Conservation (phyloP, 2,888 invertebrate species). For the Hololepta plana region DNA sequence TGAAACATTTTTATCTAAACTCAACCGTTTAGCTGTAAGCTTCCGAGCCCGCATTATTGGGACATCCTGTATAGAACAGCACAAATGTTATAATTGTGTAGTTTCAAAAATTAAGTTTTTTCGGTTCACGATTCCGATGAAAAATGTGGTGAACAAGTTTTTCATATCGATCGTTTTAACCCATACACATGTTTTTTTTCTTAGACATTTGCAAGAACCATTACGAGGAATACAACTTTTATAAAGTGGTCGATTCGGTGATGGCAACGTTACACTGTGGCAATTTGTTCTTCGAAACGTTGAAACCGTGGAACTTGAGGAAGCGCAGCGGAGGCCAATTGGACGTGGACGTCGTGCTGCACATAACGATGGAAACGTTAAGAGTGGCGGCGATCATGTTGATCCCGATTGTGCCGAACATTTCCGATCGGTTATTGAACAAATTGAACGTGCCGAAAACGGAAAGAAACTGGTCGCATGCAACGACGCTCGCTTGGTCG, state of each 20-base stretch:
- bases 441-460: conserved; percentile 36
- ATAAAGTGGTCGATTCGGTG: conserved; percentile 63
- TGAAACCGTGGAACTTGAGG: conserved; percentile 76
- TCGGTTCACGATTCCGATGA: too few relatives aligned
- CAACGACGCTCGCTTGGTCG: conserved; percentile 22
- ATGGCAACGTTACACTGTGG: conserved; percentile 56
- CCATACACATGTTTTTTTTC: conserved; percentile 6
- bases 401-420: conserved; percentile 68
- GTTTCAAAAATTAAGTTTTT: too few relatives aligned
- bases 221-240: conserved; percentile 62
- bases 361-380: conserved; percentile 69
- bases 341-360: conserved; percentile 49
- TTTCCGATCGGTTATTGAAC: conserved; percentile 49
- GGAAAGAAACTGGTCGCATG: conserved; percentile 32
- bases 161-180: conserved; percentile 1
- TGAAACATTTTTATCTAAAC: too few relatives aligned
- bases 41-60: too few relatives aligned
- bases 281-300: conserved; percentile 72
- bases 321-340: conserved; percentile 33
- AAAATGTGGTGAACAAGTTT: too few relatives aligned
- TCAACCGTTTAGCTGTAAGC: too few relatives aligned
- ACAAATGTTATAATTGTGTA: too few relatives aligned
- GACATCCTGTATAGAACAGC: too few relatives aligned
- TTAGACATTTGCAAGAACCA: conserved; percentile 44
- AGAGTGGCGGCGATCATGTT: conserved; percentile 64